Evolutionary conservation across 2,888 invertebrate species (phyloP), one percentile per base, ranked within the genome.

Genomic region (Tholera decimalis): DNA sequence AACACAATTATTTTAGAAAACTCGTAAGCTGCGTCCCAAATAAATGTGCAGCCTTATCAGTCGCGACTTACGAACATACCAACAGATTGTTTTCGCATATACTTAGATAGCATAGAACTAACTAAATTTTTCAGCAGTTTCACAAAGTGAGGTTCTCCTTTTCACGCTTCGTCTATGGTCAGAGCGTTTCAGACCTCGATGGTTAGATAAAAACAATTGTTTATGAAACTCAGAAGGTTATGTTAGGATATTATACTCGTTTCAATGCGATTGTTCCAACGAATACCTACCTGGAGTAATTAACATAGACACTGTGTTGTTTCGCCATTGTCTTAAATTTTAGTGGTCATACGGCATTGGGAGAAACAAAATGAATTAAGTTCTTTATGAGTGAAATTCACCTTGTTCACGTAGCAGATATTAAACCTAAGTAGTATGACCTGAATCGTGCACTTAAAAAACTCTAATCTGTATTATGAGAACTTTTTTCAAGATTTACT

Each of bases 371-470:
- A 73, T 69, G 43, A 66, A 75, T 63, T 57, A 51, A 50, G 72
- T 66, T 73, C 53, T 68, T 72, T 46, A 54, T 26, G 18, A 62
- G 76, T 68, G 76, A 79, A 74, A 80, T 77, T 80, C 81, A 81
- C 82, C 79, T 81, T 77, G 80, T 73, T 76, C 73, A 57, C 57
- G 58, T 75, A 49, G 61, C 77, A 79, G 73, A 83, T 49, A 77
- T 74, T 65, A 72, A 73, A 71, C 67, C 75, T 83, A 77, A 84
- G 70, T 70, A 49, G 57, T 54, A 68, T 86, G 88, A 88, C 89
- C 88, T 78, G 80, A 78, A 87, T 89, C 65, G 58, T 73, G 78
- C 69, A 54, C 37, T 51, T 70, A 83, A 88, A 77, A 88, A 86
- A 79, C 67, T 60, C 69, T 35, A 79, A 78, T 73, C 79, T 60